Evolutionary conservation across 2,797 vertebrate species (phyloP).

Genomic region (Rhodeus uyekii): DNA sequence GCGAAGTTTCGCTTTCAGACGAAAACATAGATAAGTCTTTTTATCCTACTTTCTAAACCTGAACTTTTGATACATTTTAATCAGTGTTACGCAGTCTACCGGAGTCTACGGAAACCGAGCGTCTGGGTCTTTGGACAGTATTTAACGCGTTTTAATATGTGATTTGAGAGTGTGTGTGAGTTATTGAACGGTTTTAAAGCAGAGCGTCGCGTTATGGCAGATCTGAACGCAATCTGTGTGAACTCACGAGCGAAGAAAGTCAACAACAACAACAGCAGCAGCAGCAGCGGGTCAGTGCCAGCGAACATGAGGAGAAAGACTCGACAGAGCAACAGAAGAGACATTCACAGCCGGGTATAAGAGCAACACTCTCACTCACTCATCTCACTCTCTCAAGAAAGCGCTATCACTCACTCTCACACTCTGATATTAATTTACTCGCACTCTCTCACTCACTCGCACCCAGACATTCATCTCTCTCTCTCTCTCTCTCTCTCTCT

Average conservation of each 20-base stretch:
- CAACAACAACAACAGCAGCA: conserved; percentile 18
- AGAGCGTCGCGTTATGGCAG: conserved; percentile 52
- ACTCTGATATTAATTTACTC: too few relatives aligned
- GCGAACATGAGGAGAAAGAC: conserved; percentile 49
- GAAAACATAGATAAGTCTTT: neutral
- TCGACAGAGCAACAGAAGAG: conserved; percentile 58
- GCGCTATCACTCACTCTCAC: too few relatives aligned
- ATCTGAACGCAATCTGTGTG: conserved; percentile 43
- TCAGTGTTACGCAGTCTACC: neutral
- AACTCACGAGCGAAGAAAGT: conserved; percentile 55
- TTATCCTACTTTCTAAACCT: too few relatives aligned
- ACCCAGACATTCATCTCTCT: too few relatives aligned
- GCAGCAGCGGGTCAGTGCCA: neutral
- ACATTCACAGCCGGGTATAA: conserved; percentile 59
- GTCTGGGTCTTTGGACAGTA: neutral
- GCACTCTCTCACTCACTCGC: too few relatives aligned
- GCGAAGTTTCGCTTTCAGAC: conserved; percentile 8
- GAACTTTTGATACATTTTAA: neutral
- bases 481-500: too few relatives aligned
- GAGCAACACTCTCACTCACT: too few relatives aligned
- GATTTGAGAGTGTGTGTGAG: neutral
- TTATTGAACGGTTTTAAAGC: conserved; percentile 9
- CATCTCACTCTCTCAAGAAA: too few relatives aligned
- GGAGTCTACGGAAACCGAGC: neutral
- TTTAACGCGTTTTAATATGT: neutral